These are phyloP conservation scores for Lamellibrachia satsuma DNA, from an alignment of 2,888 invertebrate species.

Conservation along the genomic window DNA sequence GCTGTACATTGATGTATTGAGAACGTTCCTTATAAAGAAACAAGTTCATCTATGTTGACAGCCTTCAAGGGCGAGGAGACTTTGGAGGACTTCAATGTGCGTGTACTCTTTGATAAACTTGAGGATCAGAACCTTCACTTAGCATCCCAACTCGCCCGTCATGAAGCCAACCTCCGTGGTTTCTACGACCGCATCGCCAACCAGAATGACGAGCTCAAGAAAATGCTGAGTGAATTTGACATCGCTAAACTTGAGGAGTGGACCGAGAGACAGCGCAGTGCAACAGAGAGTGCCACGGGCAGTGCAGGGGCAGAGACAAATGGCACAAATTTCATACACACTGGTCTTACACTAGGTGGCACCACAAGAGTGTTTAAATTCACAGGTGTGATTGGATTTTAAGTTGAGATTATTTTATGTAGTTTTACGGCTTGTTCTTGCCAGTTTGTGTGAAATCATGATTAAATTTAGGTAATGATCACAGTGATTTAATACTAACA, in stretches of 20 bases:
- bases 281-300: background rate
- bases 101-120: conserved; percentile 61
- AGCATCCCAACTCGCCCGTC: conserved; percentile 60
- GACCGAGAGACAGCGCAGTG: background rate
- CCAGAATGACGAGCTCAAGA: conserved; percentile 42
- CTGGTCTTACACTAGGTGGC: background rate
- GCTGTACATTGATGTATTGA: background rate
- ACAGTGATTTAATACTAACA: background rate
- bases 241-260: background rate
- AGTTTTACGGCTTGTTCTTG: background rate
- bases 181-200: conserved; percentile 58
- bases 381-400: background rate
- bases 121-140: conserved; percentile 64
- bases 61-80: conserved; percentile 45
- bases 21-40: background rate
- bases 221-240: background rate
- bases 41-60: background rate
- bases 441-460: background rate
- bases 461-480: background rate
- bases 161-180: conserved; percentile 56
- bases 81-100: conserved; percentile 61
- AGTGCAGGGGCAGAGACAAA: background rate
- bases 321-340: background rate
- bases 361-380: background rate
- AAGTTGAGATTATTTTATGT: background rate